These are phyloP conservation scores for Chaetodon auriga DNA, from an alignment of 2,113 vertebrate genomes.

Conservation along the genomic window DNA sequence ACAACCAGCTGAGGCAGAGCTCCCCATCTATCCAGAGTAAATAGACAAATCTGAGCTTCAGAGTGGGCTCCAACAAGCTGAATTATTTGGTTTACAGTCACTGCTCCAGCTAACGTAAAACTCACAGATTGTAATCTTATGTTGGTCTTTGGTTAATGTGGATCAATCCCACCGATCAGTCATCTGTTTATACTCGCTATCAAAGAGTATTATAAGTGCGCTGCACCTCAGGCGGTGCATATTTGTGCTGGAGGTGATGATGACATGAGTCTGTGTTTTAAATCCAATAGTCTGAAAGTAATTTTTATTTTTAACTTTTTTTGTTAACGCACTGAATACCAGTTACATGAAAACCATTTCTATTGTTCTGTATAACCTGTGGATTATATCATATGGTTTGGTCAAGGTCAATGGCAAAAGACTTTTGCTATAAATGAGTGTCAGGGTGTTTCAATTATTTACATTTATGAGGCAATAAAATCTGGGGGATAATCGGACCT, in stretches of 20 bases:
- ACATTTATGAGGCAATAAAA: conserved; percentile 1
- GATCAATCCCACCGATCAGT: conserved; percentile 24
- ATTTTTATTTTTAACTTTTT: neutral
- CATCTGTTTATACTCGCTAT: neutral
- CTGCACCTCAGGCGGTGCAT: conserved; percentile 18
- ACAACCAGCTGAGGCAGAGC: conserved; percentile 20
- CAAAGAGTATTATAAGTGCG: conserved; percentile 26
- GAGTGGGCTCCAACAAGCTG: conserved; percentile 35
- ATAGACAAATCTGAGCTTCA: conserved; percentile 52
- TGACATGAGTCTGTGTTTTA: conserved; percentile 18
- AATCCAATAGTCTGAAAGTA: conserved; percentile 4
- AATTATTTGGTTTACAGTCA: conserved; percentile 43
- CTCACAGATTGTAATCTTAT: conserved; percentile 54
- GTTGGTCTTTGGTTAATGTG: conserved; percentile 21
- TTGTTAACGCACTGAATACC: neutral
- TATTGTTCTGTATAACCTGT: neutral
- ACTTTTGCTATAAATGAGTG: neutral
- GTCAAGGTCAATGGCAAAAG: neutral
- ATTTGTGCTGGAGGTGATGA: conserved; percentile 18
- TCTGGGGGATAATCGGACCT: neutral
- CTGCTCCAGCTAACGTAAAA: conserved; percentile 36
- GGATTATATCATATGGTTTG: neutral
- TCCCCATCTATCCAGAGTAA: conserved; percentile 41
- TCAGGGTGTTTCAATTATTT: neutral
- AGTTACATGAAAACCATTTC: neutral